Evolutionary conservation across 2,888 invertebrate species (phyloP).

Genomic region (Pterobdella sp.): DNA sequence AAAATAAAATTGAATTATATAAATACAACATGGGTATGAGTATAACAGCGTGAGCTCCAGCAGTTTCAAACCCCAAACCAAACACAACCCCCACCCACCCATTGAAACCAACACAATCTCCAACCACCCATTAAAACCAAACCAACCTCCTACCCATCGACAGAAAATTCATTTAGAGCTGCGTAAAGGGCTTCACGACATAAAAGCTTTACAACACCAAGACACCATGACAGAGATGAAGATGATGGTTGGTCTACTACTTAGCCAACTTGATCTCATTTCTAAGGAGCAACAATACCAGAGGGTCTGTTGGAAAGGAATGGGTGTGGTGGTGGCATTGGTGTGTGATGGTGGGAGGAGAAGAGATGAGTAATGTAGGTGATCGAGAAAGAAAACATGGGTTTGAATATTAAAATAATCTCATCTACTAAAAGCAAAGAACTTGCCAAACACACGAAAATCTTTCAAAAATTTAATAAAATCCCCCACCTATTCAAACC

Average conservation of each 20-base stretch:
- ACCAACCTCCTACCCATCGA: not conserved
- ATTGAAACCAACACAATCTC: not conserved
- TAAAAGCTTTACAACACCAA: conserved; percentile 90
- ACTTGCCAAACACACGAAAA: no score
- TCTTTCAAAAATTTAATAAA: no score
- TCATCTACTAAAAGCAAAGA: not conserved
- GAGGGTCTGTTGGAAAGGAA: conserved; percentile 32
- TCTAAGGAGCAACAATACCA: conserved; percentile 99
- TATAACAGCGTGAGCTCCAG: no score
- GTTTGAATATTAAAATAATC: not conserved
- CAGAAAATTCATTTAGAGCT: conserved; percentile 88
- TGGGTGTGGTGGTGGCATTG: no score
- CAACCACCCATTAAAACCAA: not conserved
- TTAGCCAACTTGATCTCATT: conserved; percentile 98
- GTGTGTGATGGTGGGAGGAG: no score
- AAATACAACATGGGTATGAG: no score
- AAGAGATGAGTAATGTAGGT: not conserved
- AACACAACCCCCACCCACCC: no score
- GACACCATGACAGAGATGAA: conserved; percentile 93
- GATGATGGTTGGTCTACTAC: conserved; percentile 80
- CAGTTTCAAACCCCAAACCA: not conserved
- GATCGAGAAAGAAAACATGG: not conserved
- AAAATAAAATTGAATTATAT: no score
- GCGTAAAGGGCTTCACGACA: conserved; percentile 97
- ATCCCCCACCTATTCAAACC: not conserved